Base-by-base conservation (phyloP, 2,797 vertebrate species). In the Cheirogaleus major region DNA sequence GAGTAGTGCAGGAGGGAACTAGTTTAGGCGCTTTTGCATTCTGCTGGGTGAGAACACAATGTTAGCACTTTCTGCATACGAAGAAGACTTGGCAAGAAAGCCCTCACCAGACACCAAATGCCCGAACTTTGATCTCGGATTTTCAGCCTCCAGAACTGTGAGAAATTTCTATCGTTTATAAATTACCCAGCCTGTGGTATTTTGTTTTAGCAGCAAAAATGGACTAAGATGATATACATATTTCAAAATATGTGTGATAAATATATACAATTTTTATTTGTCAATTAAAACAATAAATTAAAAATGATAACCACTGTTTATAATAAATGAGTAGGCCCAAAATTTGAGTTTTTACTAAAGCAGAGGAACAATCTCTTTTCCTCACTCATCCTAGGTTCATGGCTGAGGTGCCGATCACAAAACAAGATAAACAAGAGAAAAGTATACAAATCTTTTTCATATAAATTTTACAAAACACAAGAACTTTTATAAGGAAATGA, bases 311-410 rank as follows among this genome's bases (percentile, higher is more conserved):
- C 59, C 23, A 65, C 25, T 17, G n/a, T 72, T 95, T 80, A 52
- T 76, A 91, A 70, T 88, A 96, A 92, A 78, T 79, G 85, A 52
- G 17, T 6, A 20, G 25, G 88, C 22, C 61, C 50, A 67, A 76
- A 75, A 30, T 92, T 70, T 92, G 85, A 41, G 38, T n/a, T 90
- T 97, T 93, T 91, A 22, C n/a, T 57, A 17, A 41, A 38, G 67
- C 25, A 50, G 45, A 87, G 23, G 25, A 59, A 52, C 73, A 48
- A 52, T 73, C 1, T 63, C n/a, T 57, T 82, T 55, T n/a, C 27
- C 22, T 69, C 41, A 59, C 52, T 59, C 20, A 27, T 57, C 32
- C 61, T 38, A 38, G 43, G 43, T 78, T 88, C 22, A 6, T 80
- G 25, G 14, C 57, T 32, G 35, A 91, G 65, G 41, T 27, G 3